Evolutionary conservation across 2,113 vertebrate species (phyloP).

Genomic region (Sinocyclocheilus anshuiensis): DNA sequence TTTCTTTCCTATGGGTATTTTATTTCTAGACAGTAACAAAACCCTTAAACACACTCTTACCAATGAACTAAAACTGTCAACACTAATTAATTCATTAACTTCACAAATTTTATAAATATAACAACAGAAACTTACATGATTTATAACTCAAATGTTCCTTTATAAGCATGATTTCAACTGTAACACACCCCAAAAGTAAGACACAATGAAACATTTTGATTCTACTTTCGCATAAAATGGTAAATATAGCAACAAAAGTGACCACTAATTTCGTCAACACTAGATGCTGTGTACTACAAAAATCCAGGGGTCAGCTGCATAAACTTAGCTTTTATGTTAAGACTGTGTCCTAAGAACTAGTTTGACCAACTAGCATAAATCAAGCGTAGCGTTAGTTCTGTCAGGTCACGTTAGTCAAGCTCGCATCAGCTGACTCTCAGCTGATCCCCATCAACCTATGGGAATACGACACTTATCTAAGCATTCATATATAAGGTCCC

Average conservation of each 20-base stretch:
- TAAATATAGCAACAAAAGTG: neutral
- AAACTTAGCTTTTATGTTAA: too few relatives aligned
- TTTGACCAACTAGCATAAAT: too few relatives aligned
- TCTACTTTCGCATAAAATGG: neutral
- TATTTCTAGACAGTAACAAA: neutral
- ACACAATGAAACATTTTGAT: neutral
- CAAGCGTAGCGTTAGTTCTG: too few relatives aligned
- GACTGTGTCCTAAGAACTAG: too few relatives aligned
- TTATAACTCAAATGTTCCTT: neutral
- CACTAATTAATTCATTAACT: neutral
- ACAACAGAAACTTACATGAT: neutral
- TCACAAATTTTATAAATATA: neutral
- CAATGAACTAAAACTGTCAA: neutral
- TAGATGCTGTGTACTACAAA: neutral
- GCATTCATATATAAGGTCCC: too few relatives aligned
- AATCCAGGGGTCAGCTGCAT: too few relatives aligned
- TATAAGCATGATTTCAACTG: neutral
- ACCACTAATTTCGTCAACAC: neutral
- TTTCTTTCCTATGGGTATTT: neutral
- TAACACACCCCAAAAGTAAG: neutral
- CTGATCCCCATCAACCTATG: too few relatives aligned
- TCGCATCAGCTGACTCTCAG: too few relatives aligned
- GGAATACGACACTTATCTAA: too few relatives aligned
- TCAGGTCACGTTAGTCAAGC: too few relatives aligned
- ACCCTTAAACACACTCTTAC: neutral